Evolutionary conservation across 2,113 vertebrate genomes (phyloP).

Genomic region (Apodemus sylvaticus): DNA sequence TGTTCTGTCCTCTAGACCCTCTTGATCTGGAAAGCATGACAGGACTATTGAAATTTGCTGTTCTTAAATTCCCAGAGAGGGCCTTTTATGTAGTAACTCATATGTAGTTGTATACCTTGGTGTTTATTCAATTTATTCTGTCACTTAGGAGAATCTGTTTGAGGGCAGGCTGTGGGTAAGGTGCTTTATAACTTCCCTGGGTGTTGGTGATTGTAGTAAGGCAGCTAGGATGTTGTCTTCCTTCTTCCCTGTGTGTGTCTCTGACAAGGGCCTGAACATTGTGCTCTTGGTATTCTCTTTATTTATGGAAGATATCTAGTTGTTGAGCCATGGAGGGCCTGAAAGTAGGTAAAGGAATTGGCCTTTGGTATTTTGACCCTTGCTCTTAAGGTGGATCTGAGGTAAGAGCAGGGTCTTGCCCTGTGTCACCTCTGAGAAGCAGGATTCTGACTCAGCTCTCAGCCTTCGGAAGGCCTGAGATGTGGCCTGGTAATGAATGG

Average conservation of each 20-base stretch:
- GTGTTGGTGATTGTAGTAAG: neutral
- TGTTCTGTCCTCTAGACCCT: neutral
- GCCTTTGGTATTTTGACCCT: neutral
- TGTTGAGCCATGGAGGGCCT: neutral
- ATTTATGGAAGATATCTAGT: neutral
- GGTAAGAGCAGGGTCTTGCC: neutral
- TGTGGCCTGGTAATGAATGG: neutral
- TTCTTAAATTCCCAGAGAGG: slow-evolving; percentile 37
- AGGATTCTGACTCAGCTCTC: neutral
- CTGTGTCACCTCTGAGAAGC: neutral
- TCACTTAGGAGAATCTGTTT: neutral
- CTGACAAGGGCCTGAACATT: neutral
- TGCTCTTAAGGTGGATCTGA: neutral
- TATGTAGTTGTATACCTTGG: neutral
- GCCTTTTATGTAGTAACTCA: slow-evolving; percentile 28
- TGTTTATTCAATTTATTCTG: neutral
- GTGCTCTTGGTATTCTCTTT: neutral
- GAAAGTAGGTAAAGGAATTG: neutral
- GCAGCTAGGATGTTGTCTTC: neutral
- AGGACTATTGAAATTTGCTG: neutral
- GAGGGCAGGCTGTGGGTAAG: neutral
- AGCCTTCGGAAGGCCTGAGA: neutral
- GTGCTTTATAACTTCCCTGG: neutral
- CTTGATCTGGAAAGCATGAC: neutral
- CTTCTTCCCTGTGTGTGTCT: slow-evolving; percentile 29